These are phyloP conservation scores for Microcebus jonahi DNA, from an alignment of 2,113 vertebrate species.

Conservation along the genomic window DNA sequence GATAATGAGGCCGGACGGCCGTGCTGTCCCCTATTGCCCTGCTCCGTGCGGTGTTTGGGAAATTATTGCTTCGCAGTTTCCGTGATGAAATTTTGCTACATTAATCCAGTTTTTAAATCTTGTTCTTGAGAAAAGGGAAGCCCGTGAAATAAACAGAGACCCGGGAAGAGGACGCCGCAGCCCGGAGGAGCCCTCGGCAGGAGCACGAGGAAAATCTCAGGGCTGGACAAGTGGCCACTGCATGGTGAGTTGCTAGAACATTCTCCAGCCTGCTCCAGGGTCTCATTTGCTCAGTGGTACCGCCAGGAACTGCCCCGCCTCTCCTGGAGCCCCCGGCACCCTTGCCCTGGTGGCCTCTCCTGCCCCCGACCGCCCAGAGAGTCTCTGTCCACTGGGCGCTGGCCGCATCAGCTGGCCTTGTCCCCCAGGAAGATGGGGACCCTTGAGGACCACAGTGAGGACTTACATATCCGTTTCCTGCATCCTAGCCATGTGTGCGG, in stretches of 20 bases:
- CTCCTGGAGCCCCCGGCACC: too few species aligned
- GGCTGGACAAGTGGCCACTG: neutral
- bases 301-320: too few species aligned
- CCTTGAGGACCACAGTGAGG: accelerated
- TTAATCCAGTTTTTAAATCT: neutral
- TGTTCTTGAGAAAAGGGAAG: neutral
- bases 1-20: neutral
- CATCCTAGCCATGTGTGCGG: accelerated
- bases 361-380: neutral
- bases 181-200: accelerated
- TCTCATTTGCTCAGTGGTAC: neutral
- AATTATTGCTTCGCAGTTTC: neutral
- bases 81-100: neutral
- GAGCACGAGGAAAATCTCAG: neutral
- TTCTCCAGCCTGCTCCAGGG: neutral
- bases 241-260: neutral
- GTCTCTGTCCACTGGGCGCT: neutral
- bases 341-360: neutral
- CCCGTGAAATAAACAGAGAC: neutral
- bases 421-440: neutral
- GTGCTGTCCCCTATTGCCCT: accelerated
- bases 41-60: neutral
- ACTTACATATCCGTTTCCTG: accelerated
- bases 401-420: accelerated
- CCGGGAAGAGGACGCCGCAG: neutral